Percentiles rank a stretch among this genome's conserved stretches.
These are phyloP conservation scores for Gymnoscelis rufifasciata DNA, from an alignment of 2,888 invertebrate species.

Conservation along the genomic window DNA sequence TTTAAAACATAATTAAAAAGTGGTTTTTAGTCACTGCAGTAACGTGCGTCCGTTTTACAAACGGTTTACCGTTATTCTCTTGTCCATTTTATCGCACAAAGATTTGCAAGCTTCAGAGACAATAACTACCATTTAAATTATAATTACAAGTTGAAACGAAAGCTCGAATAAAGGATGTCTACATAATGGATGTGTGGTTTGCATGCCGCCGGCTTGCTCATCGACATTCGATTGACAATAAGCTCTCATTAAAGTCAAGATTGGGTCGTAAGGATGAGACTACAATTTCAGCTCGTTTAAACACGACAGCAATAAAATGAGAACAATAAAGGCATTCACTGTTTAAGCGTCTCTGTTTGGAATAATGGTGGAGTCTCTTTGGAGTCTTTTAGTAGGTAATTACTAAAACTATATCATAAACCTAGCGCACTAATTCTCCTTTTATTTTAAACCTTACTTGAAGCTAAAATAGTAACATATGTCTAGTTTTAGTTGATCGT, in stretches of 20 bases:
- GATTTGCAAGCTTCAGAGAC: too few species aligned
- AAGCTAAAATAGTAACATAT: too few species aligned
- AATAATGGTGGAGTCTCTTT: neutral
- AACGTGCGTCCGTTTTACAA: too few species aligned
- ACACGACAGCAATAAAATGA: conserved; percentile 18
- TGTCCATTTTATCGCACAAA: too few species aligned
- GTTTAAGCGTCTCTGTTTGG: conserved; percentile 14
- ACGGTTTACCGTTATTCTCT: too few species aligned
- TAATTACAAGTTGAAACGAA: conserved; percentile 25
- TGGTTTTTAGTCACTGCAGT: too few species aligned
- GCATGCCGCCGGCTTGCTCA: conserved; percentile 36
- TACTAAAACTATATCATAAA: too few species aligned
- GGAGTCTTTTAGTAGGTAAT: too few species aligned
- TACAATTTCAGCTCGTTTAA: conserved; percentile 30
- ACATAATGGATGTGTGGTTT: conserved; percentile 37
- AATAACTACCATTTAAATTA: conserved; percentile 18
- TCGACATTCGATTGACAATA: conserved; percentile 62
- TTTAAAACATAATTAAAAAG: too few species aligned
- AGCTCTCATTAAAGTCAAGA: conserved; percentile 55
- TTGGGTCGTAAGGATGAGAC: conserved; percentile 22
- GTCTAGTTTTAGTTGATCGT: too few species aligned
- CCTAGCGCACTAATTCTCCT: too few species aligned
- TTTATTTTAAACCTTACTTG: too few species aligned
- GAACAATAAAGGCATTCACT: conserved; percentile 20
- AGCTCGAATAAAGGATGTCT: conserved; percentile 23